Percentiles rank a stretch among this genome's conserved stretches.
Evolutionary conservation across 2,113 vertebrate genomes (phyloP).

Genomic region (Carassius auratus): DNA sequence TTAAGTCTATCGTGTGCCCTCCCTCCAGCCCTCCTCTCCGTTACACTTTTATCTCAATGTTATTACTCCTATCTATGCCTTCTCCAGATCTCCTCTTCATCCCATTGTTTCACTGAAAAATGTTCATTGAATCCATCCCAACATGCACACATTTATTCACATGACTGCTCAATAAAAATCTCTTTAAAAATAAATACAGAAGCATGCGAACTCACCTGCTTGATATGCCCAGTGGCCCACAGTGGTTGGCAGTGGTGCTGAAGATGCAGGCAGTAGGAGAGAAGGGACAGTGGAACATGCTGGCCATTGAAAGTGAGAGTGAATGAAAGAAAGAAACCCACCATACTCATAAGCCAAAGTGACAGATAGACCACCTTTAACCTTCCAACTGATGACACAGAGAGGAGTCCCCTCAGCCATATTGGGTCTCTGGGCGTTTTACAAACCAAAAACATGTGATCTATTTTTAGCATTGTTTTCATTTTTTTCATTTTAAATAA

Average conservation of each 20-base stretch:
- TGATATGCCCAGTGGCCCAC: constrained; percentile 38
- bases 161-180: constrained; percentile 27
- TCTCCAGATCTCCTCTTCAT: background rate
- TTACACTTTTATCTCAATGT: background rate
- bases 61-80: background rate
- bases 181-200: constrained; percentile 39
- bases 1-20: constrained; percentile 5
- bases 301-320: constrained; percentile 44
- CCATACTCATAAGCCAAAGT: too few species aligned
- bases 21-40: background rate
- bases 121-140: background rate
- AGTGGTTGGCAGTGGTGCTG: constrained; percentile 30
- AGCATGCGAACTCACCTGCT: constrained; percentile 30
- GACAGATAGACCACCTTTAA: too few species aligned
- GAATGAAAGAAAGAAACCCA: too few species aligned
- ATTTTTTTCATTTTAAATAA: too few species aligned
- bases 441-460: too few species aligned
- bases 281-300: constrained; percentile 59
- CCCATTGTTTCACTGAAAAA: background rate
- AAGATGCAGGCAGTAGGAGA: constrained; percentile 21
- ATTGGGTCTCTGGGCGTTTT: too few species aligned
- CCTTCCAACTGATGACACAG: too few species aligned
- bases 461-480: too few species aligned
- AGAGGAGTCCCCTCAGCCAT: too few species aligned
- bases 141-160: constrained; percentile 5